These are phyloP conservation scores for Smutsia temminckii DNA, from an alignment of 2,797 vertebrate species.

Conservation along the genomic window DNA sequence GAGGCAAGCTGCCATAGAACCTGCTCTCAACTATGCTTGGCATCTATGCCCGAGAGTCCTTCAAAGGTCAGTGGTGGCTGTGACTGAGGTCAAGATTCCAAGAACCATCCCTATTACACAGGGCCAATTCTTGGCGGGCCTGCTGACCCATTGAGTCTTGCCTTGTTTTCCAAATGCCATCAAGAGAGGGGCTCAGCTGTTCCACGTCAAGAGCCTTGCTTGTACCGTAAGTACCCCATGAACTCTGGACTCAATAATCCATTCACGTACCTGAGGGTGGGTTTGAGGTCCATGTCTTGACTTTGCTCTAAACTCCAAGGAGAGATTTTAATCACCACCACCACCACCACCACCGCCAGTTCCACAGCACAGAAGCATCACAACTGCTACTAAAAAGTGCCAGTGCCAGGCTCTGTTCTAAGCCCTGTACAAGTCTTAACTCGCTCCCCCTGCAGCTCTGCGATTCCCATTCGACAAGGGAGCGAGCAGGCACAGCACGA, in stretches of 20 bases:
- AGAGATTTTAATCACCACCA: neutral
- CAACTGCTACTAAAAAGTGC: rapidly evolving
- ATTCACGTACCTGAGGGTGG: neutral
- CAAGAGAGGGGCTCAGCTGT: rapidly evolving
- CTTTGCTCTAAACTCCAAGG: neutral
- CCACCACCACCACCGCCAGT: rapidly evolving
- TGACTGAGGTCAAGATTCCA: neutral
- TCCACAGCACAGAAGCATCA: neutral
- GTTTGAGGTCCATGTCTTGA: neutral
- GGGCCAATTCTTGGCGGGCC: no score
- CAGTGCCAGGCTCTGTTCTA: neutral
- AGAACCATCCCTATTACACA: neutral
- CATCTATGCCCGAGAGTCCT: rapidly evolving
- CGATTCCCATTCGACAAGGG: rapidly evolving
- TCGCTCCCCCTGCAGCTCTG: neutral
- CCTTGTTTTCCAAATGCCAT: neutral
- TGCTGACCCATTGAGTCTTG: neutral
- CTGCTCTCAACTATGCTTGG: neutral
- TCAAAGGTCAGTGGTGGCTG: neutral
- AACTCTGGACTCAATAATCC: rapidly evolving
- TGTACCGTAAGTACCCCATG: rapidly evolving
- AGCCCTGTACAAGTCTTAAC: rapidly evolving
- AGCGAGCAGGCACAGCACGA: neutral
- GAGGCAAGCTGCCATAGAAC: neutral
- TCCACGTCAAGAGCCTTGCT: rapidly evolving